phyloP scores from a whole-genome alignment of 2,113 vertebrate genomes.

The Argyrosomus japonicus region DNA sequence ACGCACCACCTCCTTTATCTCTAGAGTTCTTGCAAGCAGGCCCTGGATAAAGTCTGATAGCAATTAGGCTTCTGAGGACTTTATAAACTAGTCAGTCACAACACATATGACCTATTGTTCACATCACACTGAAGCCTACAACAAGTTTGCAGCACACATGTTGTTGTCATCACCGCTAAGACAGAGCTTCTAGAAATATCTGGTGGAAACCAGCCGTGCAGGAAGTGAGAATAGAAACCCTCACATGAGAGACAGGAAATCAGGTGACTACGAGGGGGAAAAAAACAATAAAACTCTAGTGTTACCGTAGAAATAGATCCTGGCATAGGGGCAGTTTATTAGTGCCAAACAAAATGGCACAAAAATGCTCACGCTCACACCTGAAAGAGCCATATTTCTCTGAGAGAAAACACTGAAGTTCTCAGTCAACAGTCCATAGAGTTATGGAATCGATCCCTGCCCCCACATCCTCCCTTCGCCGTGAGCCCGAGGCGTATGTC shows the following conservation, averaged over 20 bases:
- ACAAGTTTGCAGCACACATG: constrained; percentile 71
- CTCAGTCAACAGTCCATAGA: constrained; percentile 55
- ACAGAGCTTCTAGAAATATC: constrained; percentile 51
- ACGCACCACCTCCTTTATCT: constrained; percentile 4
- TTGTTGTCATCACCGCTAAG: constrained; percentile 65
- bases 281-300: constrained; percentile 22
- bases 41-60: constrained; percentile 48
- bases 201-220: constrained; percentile 60
- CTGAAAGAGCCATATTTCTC: constrained; percentile 66
- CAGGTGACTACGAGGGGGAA: constrained; percentile 57
- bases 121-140: constrained; percentile 16
- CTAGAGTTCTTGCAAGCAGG: constrained; percentile 16
- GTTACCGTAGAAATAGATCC: constrained; percentile 32
- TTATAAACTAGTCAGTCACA: constrained; percentile 55
- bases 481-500: constrained; percentile 74
- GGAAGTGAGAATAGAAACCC: constrained; percentile 64
- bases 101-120: constrained; percentile 64
- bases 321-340: neutral
- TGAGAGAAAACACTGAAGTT: constrained; percentile 42
- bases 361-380: constrained; percentile 46
- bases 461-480: constrained; percentile 67
- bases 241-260: constrained; percentile 68
- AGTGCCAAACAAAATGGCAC: constrained; percentile 41
- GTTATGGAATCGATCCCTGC: constrained; percentile 72
- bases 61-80: constrained; percentile 55